These are phyloP conservation scores for Sinopyrophorus schimmeli DNA, from an alignment of 2,888 invertebrate species.

Conservation along the genomic window DNA sequence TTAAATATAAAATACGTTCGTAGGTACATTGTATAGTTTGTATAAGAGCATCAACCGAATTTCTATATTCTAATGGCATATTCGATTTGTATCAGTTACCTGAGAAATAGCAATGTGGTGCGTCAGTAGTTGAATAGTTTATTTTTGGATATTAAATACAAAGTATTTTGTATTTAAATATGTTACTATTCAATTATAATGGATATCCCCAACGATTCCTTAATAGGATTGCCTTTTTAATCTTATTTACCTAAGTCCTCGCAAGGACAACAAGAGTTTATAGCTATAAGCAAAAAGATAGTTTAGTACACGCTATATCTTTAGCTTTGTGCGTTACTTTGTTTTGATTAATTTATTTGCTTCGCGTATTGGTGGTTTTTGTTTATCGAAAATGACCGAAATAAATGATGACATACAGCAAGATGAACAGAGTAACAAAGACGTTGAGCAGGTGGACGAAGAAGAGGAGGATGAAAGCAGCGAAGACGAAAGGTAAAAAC, in stretches of 20 bases:
- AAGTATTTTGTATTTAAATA: no score
- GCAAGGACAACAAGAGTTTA: constrained; percentile 25
- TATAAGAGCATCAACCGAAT: no score
- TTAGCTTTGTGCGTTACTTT: neutral
- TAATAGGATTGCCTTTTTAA: constrained; percentile 34
- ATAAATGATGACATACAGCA: neutral
- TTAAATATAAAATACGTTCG: no score
- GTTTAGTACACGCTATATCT: constrained; percentile 4
- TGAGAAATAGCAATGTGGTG: no score
- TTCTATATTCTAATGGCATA: no score
- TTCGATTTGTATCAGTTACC: no score
- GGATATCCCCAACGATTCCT: constrained; percentile 15
- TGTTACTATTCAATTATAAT: constrained; percentile 9
- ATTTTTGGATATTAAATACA: constrained; percentile 5
- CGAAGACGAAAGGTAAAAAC: constrained; percentile 15
- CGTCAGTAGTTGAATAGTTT: constrained; percentile 5
- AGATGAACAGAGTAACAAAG: neutral
- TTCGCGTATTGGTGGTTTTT: neutral
- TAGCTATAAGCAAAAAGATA: constrained; percentile 23
- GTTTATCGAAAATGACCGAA: neutral
- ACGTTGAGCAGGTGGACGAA: constrained; percentile 3
- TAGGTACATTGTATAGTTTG: no score
- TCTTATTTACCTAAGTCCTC: constrained; percentile 33
- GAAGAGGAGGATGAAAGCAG: constrained; percentile 6
- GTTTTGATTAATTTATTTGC: neutral